A percentile compares a stretch with the other conserved stretches of the same genome.
phyloP scores from a whole-genome alignment of 64 coral and sea anemone genomes.

The Cladopsammia gracilis region DNA sequence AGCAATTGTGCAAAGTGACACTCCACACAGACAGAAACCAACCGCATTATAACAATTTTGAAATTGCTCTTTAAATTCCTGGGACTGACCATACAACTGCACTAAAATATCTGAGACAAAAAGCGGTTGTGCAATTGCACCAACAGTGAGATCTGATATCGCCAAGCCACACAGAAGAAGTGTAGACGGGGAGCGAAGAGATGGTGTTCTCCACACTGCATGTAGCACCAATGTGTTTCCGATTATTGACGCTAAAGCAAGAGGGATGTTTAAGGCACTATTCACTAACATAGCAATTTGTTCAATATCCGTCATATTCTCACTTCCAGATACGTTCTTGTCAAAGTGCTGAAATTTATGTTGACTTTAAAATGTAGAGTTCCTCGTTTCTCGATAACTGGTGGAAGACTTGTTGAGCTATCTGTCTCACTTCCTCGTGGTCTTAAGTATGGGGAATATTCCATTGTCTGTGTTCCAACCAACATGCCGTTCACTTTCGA shows the following conservation, averaged over 20 bases:
- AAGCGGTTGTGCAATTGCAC: neutral
- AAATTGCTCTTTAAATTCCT: neutral
- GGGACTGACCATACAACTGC: neutral
- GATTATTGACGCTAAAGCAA: neutral
- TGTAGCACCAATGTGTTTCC: neutral
- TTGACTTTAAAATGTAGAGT: no score
- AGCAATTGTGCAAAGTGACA: slow-evolving; percentile 22
- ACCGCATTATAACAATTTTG: neutral
- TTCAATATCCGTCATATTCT: neutral
- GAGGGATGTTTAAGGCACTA: neutral
- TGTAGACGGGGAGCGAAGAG: slow-evolving; percentile 2
- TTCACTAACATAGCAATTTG: neutral
- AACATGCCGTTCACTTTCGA: no score
- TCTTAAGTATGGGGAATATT: no score
- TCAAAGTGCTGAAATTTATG: no score
- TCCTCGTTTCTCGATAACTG: no score
- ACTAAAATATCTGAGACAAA: neutral
- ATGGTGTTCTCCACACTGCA: neutral
- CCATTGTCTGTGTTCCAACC: no score
- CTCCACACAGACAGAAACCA: neutral
- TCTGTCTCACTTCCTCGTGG: no score
- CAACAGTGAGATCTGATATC: neutral
- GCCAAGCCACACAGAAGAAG: slow-evolving; percentile 2
- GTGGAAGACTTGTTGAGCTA: no score
- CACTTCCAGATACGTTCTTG: neutral